Conservation (phyloP, 2,797 vertebrate species). For the Squalus acanthias region DNA sequence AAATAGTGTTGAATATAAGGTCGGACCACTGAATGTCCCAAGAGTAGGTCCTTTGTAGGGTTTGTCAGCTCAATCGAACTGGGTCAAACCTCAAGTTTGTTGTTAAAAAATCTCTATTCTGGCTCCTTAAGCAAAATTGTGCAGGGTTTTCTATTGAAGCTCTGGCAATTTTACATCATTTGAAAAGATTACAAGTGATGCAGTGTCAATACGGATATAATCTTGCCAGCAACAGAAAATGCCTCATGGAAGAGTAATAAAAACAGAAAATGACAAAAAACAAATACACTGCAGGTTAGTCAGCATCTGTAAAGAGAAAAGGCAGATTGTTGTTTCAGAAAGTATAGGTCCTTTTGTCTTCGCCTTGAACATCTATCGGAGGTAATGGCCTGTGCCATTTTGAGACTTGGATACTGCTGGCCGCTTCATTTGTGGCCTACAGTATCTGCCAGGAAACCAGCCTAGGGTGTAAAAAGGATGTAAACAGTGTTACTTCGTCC, state of each 20-base stretch:
- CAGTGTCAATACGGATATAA: not conserved
- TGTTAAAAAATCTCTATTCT: not conserved
- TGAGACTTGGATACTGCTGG: not conserved
- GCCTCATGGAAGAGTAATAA: not conserved
- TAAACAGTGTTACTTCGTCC: not conserved
- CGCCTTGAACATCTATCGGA: not conserved
- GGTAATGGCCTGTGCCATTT: not conserved
- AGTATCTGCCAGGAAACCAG: not conserved
- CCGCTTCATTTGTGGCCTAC: not conserved
- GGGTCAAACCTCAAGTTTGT: not conserved
- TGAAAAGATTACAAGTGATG: not conserved
- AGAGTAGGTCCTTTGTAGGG: not conserved
- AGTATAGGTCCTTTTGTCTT: not conserved
- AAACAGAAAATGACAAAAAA: not conserved
- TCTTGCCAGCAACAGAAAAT: not conserved
- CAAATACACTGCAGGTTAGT: not conserved
- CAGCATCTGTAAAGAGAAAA: conserved; percentile 9
- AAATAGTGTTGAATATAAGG: not conserved
- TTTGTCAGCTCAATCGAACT: not conserved
- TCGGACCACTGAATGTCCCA: not conserved
- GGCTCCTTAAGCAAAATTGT: not conserved
- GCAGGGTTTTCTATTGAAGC: not conserved
- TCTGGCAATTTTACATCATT: not conserved
- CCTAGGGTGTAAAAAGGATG: not conserved
- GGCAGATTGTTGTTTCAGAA: not conserved